Conservation (phyloP, 2,888 invertebrate species). For the Heliconius hortense region DNA sequence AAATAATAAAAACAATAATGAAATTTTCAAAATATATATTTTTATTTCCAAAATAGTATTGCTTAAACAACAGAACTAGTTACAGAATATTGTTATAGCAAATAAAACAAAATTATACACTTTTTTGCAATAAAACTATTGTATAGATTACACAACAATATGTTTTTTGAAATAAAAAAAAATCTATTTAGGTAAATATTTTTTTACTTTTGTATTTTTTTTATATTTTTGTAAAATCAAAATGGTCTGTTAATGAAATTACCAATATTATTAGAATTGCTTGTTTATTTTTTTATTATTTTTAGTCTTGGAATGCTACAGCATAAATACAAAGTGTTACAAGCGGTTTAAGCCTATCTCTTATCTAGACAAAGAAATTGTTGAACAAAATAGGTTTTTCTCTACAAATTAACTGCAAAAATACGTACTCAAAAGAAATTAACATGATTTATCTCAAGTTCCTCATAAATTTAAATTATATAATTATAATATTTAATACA, state of each 20-base stretch:
- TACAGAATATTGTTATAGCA: background rate
- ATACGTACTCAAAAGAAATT: background rate
- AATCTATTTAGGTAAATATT: background rate
- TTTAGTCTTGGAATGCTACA: conserved; percentile 12
- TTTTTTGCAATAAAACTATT: background rate
- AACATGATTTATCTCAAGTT: background rate
- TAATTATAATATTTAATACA: background rate
- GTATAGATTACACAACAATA: background rate
- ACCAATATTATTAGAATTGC: background rate
- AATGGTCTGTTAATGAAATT: background rate
- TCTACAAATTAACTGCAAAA: background rate
- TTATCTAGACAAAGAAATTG: conserved; percentile 5
- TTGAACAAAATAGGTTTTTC: background rate
- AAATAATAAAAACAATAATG: background rate
- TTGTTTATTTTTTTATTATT: background rate
- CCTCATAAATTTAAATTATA: background rate
- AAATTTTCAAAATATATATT: conserved; percentile 9
- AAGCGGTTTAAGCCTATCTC: background rate
- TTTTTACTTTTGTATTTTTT: background rate
- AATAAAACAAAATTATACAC: conserved; percentile 1
- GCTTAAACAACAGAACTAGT: background rate
- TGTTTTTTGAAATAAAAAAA: background rate
- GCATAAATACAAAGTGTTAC: conserved; percentile 8
- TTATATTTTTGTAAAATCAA: background rate
- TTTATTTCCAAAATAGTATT: conserved; percentile 18